Evolutionary conservation across 2,888 invertebrate genomes (phyloP).

Genomic region (Epinotia brunnichana): DNA sequence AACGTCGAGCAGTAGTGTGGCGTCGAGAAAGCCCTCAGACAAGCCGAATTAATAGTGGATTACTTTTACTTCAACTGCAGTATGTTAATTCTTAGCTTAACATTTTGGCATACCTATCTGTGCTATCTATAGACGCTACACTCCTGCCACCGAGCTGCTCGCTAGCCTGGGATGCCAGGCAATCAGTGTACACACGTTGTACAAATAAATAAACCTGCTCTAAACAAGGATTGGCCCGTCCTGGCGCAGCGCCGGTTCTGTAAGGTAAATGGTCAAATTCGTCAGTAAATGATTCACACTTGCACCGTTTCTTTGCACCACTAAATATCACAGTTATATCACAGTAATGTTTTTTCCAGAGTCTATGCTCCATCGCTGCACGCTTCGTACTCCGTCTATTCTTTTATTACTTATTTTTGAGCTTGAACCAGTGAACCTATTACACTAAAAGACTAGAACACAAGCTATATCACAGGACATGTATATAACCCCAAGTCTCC

Average conservation of each 20-base stretch:
- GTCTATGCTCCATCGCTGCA: constrained; percentile 54
- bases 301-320: constrained; percentile 63
- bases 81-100: not conserved
- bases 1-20: constrained; percentile 2
- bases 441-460: constrained; percentile 28
- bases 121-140: not conserved
- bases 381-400: constrained; percentile 49
- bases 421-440: constrained; percentile 19
- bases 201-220: constrained; percentile 35
- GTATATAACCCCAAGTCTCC: constrained; percentile 12
- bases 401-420: constrained; percentile 15
- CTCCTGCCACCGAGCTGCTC: not conserved
- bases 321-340: constrained; percentile 59
- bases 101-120: not conserved
- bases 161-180: constrained; percentile 2
- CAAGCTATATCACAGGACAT: constrained; percentile 3
- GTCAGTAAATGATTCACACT: constrained; percentile 63
- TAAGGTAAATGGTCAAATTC: constrained; percentile 77
- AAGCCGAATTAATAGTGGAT: not conserved
- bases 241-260: constrained; percentile 71
- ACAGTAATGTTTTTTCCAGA: constrained; percentile 51
- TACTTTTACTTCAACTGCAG: not conserved
- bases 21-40: not conserved
- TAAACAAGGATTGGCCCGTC: constrained; percentile 66
- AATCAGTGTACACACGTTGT: constrained; percentile 12